These are phyloP conservation scores for Onychomys arenicola DNA, from an alignment of 2,797 vertebrate species.

Conservation along the genomic window DNA sequence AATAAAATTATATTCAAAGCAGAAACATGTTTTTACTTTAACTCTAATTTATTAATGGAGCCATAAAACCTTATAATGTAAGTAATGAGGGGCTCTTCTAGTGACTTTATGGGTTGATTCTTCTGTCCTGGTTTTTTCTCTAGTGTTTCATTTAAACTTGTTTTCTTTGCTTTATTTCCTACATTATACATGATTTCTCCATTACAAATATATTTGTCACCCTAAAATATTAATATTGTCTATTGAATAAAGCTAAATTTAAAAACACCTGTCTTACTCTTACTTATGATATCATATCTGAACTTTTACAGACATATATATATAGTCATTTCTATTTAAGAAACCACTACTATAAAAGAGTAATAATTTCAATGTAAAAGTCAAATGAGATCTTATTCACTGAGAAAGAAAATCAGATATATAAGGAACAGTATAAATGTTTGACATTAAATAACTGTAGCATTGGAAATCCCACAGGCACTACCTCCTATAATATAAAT, in stretches of 20 bases:
- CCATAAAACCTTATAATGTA: not conserved
- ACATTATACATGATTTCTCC: not conserved
- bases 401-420: constrained; percentile 39
- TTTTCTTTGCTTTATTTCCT: constrained; percentile 7
- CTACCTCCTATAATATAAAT: not conserved
- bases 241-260: not conserved
- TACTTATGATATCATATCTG: not conserved
- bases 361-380: constrained; percentile 1
- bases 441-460: not conserved
- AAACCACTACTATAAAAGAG: not conserved
- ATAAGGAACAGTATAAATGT: not conserved
- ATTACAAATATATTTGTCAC: constrained; percentile 1
- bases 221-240: not conserved
- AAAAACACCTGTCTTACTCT: not conserved
- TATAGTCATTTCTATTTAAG: constrained; percentile 11
- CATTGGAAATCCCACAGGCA: not conserved
- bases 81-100: not conserved
- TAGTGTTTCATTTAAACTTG: not conserved
- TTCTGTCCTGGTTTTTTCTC: not conserved
- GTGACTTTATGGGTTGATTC: not conserved
- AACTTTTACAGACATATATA: not conserved
- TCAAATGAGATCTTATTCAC: not conserved
- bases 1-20: constrained; percentile 22
- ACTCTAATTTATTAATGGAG: not conserved
- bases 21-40: not conserved